Evolutionary conservation across 2,888 invertebrate species (phyloP).

Genomic region (Blastobasis adustella): DNA sequence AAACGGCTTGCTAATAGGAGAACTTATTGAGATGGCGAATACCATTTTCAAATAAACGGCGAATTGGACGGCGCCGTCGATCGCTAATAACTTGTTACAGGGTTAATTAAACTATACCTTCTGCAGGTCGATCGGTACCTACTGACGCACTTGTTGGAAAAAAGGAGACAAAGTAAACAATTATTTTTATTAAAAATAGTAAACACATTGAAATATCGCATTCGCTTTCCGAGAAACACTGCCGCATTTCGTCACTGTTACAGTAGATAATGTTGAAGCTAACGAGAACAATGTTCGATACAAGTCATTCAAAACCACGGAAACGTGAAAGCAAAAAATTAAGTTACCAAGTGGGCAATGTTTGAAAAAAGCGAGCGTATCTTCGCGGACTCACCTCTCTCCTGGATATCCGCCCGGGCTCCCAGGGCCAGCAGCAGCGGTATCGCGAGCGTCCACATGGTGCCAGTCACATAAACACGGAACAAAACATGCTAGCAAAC

Average conservation of each 20-base stretch:
- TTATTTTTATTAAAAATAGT: not conserved
- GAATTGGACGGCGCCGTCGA: no score
- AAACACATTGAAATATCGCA: not conserved
- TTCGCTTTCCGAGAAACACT: not conserved
- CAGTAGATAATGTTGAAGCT: not conserved
- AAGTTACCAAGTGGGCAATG: slow-evolving; percentile 4
- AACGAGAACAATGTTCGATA: slow-evolving; percentile 6
- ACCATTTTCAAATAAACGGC: no score
- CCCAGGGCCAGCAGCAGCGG: slow-evolving; percentile 23
- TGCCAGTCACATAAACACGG: slow-evolving; percentile 27
- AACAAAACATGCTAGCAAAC: slow-evolving; percentile 40
- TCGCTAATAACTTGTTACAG: no score
- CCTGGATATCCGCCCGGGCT: slow-evolving; percentile 49
- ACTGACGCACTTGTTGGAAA: not conserved
- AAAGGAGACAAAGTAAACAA: not conserved
- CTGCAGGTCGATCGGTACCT: not conserved
- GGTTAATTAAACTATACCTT: no score
- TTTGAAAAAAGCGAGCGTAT: slow-evolving; percentile 14
- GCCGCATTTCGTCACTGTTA: no score
- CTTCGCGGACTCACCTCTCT: slow-evolving; percentile 46
- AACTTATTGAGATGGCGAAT: no score
- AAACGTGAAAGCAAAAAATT: slow-evolving; percentile 7
- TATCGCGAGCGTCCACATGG: slow-evolving; percentile 43
- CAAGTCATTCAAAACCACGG: slow-evolving; percentile 4
- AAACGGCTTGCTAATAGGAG: no score